Percentiles rank a stretch among this genome's conserved stretches.
Evolutionary conservation across 2,797 vertebrate species (phyloP).

Genomic region (Enteromius unitaeniatus): DNA sequence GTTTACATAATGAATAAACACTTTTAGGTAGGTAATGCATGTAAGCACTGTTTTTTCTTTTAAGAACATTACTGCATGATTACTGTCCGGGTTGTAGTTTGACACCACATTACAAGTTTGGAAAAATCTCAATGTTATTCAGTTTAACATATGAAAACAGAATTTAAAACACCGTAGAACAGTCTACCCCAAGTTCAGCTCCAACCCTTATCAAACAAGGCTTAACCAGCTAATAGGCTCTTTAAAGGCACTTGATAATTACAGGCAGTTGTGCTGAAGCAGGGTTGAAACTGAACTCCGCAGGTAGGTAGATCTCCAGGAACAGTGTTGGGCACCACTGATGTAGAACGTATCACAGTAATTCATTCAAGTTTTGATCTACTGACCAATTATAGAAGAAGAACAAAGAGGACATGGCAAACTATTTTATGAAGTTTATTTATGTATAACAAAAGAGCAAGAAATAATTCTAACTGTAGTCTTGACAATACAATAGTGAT

Average conservation of each 20-base stretch:
- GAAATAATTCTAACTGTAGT: conserved; percentile 49
- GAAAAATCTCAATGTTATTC: background rate
- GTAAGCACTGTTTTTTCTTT: background rate
- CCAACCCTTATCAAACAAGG: too few species aligned
- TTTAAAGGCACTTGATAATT: too few species aligned
- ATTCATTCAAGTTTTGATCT: background rate
- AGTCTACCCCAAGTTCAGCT: too few species aligned
- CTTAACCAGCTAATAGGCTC: too few species aligned
- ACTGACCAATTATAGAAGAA: background rate
- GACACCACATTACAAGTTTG: background rate
- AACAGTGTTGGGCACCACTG: too few species aligned
- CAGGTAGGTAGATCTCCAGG: too few species aligned
- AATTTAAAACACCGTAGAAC: background rate
- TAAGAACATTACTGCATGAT: background rate
- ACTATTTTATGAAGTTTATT: conserved; percentile 57
- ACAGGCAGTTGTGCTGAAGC: too few species aligned
- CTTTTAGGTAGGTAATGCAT: conserved; percentile 1
- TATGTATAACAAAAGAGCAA: conserved; percentile 72
- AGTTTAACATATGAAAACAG: background rate
- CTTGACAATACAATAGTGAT: conserved; percentile 22
- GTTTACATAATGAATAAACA: conserved; percentile 39
- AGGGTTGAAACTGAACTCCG: too few species aligned
- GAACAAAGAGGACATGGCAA: background rate
- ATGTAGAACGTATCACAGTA: background rate
- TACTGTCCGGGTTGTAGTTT: background rate